A percentile compares a stretch with the other conserved stretches of the same genome.
These are phyloP conservation scores for Salpingus planirostris DNA, from an alignment of 2,888 invertebrate species.

Conservation along the genomic window DNA sequence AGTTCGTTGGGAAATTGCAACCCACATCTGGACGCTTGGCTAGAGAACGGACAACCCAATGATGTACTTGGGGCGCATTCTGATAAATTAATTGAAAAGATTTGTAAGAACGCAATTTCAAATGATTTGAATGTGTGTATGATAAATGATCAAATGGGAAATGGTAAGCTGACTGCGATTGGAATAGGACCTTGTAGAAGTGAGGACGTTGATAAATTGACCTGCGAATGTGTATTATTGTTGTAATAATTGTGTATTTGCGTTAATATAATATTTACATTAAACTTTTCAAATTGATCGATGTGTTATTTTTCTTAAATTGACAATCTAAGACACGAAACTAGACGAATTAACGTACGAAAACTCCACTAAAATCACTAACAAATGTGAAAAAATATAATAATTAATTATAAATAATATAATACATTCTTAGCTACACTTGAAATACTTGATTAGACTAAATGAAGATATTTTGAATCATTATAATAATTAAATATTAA, in stretches of 20 bases:
- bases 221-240: constrained; percentile 24
- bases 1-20: constrained; percentile 40
- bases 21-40: constrained; percentile 52
- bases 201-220: constrained; percentile 50
- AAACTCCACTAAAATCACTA: no score
- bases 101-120: constrained; percentile 46
- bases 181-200: constrained; percentile 64
- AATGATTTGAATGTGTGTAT: constrained; percentile 47
- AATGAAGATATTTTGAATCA: no score
- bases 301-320: constrained; percentile 22
- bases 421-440: no score
- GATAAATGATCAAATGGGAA: constrained; percentile 59
- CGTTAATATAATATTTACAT: not conserved
- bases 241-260: constrained; percentile 7
- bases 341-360: no score
- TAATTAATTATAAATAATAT: no score
- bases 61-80: constrained; percentile 57
- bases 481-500: no score
- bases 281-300: constrained; percentile 18
- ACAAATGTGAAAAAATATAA: no score
- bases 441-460: no score
- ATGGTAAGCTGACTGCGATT: constrained; percentile 60
- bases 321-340: constrained; percentile 17
- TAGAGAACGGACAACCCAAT: constrained; percentile 61
- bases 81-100: constrained; percentile 40